Base-by-base conservation (phyloP, 2,797 vertebrate species). In the Pantherophis alleghaniensis region DNA sequence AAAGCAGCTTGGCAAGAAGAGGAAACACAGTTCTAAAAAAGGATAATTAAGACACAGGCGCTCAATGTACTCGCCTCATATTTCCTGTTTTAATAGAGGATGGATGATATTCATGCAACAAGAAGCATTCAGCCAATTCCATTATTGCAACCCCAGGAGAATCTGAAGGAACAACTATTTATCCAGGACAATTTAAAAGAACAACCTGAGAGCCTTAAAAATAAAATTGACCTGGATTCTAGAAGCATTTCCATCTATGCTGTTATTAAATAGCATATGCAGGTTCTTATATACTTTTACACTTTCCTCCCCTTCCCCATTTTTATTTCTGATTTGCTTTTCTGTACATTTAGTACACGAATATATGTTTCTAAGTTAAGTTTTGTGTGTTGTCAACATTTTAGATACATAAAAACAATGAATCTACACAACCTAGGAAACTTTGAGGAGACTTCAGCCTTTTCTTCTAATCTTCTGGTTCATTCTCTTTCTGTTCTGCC, bases 321-420 rank as follows among this genome's bases (percentile, higher is more conserved):
- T 42, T 74, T 74, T 37, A 66, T 90, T 37, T 56, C 22, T 83
- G 37, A 83, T 47, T 42, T 79, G 37, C 87, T 26, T 22, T 86
- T 90, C 86, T 91, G 26, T 87, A 89, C 90, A 79, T 26, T 26
- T 93, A 22, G 74, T 24, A 94, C 95, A 95, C 95, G 95, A 94
- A 91, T 87, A 91, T 20, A 56, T 91, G 5, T 9, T 92, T 83
- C 42, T 5, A 47, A 47, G 4, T 83, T 83, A 42, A 24, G 74
- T 83, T 11, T 24, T 83, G 20, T 5, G 7, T 83, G 74, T 2
- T 42, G 9, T 47, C 74, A 83, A 47, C 42, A 12, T 24, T 83
- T 42, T 83, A 47, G 22, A 47, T 83, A 24, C 20, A 47, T 83
- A 47, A 83, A 83, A 42, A 20, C 74, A 79, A 42, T 79, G 74